Conservation (phyloP, 2,888 invertebrate genomes). For the Sarcophaga rosellei region DNA sequence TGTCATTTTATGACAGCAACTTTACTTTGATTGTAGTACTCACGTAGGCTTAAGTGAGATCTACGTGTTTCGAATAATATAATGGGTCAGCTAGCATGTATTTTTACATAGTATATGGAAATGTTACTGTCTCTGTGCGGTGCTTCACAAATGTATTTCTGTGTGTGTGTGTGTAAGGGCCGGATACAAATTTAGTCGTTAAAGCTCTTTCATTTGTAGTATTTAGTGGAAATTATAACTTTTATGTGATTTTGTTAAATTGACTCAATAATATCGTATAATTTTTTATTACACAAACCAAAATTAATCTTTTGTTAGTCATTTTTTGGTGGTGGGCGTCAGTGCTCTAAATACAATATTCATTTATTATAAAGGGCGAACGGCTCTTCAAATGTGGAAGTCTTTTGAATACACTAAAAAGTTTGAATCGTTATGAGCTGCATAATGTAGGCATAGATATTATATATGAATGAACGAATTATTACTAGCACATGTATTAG, state of each 20-base stretch:
- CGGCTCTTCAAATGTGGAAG: no score
- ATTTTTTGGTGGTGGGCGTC: no score
- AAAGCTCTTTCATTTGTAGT: background rate
- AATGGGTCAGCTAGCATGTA: constrained; percentile 46
- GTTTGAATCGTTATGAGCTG: no score
- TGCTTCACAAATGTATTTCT: constrained; percentile 45
- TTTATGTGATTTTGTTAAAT: constrained; percentile 55
- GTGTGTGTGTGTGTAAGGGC: background rate
- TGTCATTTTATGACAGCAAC: constrained; percentile 70
- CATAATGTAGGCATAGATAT: no score
- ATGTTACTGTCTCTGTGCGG: constrained; percentile 24
- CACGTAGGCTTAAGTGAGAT: constrained; percentile 71
- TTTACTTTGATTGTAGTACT: constrained; percentile 70
- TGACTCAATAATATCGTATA: constrained; percentile 55
- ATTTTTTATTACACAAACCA: constrained; percentile 28
- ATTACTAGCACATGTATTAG: no score
- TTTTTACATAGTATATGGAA: constrained; percentile 8
- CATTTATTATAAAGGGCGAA: no score
- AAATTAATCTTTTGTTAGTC: constrained; percentile 29
- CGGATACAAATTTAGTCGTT: no score
- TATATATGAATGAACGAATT: no score
- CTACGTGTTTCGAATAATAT: constrained; percentile 69
- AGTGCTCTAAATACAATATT: no score
- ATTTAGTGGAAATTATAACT: constrained; percentile 46
- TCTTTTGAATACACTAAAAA: no score